A percentile compares a stretch with the other conserved stretches of the same genome.
Conservation (phyloP, 1,140 invertebrate genomes). For the Triops longicaudatus region DNA sequence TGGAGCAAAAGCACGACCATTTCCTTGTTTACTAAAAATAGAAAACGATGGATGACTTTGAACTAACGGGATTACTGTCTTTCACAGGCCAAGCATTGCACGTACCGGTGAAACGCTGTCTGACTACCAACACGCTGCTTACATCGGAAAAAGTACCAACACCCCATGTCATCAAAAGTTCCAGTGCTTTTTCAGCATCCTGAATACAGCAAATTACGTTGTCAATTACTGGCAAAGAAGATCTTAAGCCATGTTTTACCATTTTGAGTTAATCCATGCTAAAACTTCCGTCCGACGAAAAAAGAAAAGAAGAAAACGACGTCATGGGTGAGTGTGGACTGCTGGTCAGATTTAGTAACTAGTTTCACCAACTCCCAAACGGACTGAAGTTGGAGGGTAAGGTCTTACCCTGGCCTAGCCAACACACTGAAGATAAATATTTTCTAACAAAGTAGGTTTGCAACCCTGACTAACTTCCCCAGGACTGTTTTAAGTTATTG, state of each 20-base stretch:
- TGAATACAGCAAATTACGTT: conserved; percentile 23
- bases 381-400: neutral
- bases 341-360: neutral
- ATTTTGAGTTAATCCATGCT: neutral
- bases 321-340: conserved; percentile 10
- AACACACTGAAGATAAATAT: neutral
- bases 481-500: neutral
- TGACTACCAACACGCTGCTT: conserved; percentile 23
- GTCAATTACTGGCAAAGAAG: conserved; percentile 17
- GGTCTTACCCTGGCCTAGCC: neutral
- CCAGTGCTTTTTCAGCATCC: conserved; percentile 22
- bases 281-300: neutral
- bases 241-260: neutral
- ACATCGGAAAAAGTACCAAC: conserved; percentile 2
- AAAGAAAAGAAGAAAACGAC: neutral
- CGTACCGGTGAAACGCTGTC: conserved; percentile 2
- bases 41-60: neutral
- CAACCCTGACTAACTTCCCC: neutral
- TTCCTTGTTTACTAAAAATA: neutral
- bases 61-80: conserved; percentile 8
- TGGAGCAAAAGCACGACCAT: neutral
- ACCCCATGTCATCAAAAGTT: conserved; percentile 22
- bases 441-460: neutral
- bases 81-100: conserved; percentile 16
- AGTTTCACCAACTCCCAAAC: neutral